Conservation (phyloP, 1,140 invertebrate genomes). For the Psilanteris sp. region DNA sequence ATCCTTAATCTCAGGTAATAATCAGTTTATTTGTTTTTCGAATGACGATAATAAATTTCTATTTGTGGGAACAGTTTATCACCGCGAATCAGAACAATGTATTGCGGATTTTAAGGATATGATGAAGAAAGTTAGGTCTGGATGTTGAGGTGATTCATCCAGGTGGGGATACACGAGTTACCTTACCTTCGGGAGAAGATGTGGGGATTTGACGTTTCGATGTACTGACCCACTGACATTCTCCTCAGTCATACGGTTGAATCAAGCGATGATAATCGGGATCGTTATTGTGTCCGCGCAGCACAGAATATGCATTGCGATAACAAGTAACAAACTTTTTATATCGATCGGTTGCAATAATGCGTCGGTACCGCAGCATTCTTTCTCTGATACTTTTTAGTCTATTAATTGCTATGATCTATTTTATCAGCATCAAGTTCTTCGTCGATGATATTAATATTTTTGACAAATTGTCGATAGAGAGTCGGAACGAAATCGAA, state of each 20-base stretch:
- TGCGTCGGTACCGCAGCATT: slow-evolving; percentile 66
- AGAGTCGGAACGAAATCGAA: slow-evolving; percentile 50
- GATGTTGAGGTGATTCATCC: slow-evolving; percentile 49
- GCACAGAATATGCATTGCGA: slow-evolving; percentile 36
- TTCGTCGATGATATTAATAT: slow-evolving; percentile 31
- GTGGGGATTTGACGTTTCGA: slow-evolving; percentile 66
- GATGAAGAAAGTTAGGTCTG: slow-evolving; percentile 59
- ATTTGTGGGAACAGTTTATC: too few species aligned
- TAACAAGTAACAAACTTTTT: slow-evolving; percentile 17
- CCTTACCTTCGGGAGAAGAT: slow-evolving; percentile 51
- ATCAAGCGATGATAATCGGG: slow-evolving; percentile 62
- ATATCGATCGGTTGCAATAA: slow-evolving; percentile 33
- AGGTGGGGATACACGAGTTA: slow-evolving; percentile 47
- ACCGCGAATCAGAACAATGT: too few species aligned
- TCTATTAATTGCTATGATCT: slow-evolving; percentile 59
- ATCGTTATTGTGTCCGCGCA: slow-evolving; percentile 47
- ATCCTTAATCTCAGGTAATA: too few species aligned
- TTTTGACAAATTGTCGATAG: slow-evolving; percentile 51
- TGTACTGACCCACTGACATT: slow-evolving; percentile 79
- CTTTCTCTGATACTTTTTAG: slow-evolving; percentile 51
- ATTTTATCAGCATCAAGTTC: slow-evolving; percentile 54
- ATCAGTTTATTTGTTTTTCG: too few species aligned
- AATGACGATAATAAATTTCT: too few species aligned
- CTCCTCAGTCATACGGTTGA: slow-evolving; percentile 71
- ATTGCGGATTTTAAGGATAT: slow-evolving; percentile 53